Conservation (phyloP, 23 tunicate genomes). For the Halocynthia aurantium region DNA sequence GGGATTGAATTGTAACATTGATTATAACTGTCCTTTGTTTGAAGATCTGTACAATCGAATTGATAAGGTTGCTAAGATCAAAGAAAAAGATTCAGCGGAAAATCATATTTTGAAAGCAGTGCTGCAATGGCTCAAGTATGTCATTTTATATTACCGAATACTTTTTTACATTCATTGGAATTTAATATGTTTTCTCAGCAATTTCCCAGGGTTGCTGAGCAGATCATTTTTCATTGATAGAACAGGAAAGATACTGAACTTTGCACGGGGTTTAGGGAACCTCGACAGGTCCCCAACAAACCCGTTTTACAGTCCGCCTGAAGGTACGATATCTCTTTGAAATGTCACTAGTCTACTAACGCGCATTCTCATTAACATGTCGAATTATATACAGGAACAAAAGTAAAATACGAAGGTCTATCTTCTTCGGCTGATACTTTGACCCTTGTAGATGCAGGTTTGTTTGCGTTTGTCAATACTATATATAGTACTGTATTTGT, state of each 20-base stretch:
- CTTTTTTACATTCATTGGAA: not conserved
- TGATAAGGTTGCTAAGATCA: not conserved
- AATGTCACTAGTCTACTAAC: not conserved
- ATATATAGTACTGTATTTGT: too few species aligned
- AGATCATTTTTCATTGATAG: slow-evolving; percentile 12
- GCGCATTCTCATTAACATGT: not conserved
- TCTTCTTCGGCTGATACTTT: not conserved
- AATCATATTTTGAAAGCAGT: not conserved
- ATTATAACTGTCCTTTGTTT: not conserved
- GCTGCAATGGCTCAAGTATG: slow-evolving; percentile 20
- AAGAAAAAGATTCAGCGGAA: not conserved
- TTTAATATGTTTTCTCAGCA: not conserved
- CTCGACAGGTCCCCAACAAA: slow-evolving; percentile 1
- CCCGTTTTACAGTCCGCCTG: not conserved
- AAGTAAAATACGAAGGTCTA: not conserved
- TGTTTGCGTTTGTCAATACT: too few species aligned
- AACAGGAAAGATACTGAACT: slow-evolving; percentile 14
- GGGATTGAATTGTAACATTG: not conserved
- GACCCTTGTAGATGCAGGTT: slow-evolving; percentile 1
- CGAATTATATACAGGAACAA: not conserved
- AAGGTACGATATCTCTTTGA: not conserved
- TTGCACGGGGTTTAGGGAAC: slow-evolving; percentile 10
- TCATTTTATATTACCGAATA: not conserved
- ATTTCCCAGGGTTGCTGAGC: slow-evolving; percentile 1
- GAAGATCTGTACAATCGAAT: slow-evolving; percentile 1